Evolutionary conservation across 2,888 invertebrate genomes (phyloP), one percentile per base, ranked within the genome.

Genomic region (Cantharis rustica): DNA sequence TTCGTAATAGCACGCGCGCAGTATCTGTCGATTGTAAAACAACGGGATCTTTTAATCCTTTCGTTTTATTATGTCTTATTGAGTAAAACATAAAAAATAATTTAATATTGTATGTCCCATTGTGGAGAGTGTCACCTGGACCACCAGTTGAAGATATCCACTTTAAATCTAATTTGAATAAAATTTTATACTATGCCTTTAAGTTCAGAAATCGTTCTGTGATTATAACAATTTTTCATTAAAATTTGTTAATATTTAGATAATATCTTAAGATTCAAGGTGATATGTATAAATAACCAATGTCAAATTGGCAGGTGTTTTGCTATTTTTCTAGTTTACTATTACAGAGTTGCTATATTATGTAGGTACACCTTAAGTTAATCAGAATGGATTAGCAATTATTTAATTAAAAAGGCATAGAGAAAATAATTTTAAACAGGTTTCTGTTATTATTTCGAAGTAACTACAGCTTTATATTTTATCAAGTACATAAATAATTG

Each of bases 221-320:
- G 64, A 70, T 74, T 16, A 70, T 74, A 64, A 70, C 70, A 69
- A 74, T 23, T 47, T 20, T 69, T 75, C 23, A 75, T 77, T 77
- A 75, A 77, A 77, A 71, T 74, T 72, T 75, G 75, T 64, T 72
- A 78, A 72, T 72, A 31, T 70, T 27, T 74, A 75, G 72, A 78
- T 74, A 71, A 70, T 66, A 74, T 74, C 74, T 64, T 47, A 61
- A 26, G n/a, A 62, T 71, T 62, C 71, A 64, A 64, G 64, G 64
- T 20, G 20, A 64, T 64, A 64, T 64, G 64, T 64, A 64, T 64
- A 64, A 64, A 64, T 64, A 64, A 64, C 64, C 64, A 64, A 64
- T 64, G 64, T 64, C 64, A 64, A 64, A 64, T 64, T 64, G 64
- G 64, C 64, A 64, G 64, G 64, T 64, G 64, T 17, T 64, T 17